A percentile compares a stretch with the other conserved stretches of the same genome.
These are phyloP conservation scores for Sylvia atricapilla DNA, from an alignment of 2,113 vertebrate genomes.

Conservation along the genomic window DNA sequence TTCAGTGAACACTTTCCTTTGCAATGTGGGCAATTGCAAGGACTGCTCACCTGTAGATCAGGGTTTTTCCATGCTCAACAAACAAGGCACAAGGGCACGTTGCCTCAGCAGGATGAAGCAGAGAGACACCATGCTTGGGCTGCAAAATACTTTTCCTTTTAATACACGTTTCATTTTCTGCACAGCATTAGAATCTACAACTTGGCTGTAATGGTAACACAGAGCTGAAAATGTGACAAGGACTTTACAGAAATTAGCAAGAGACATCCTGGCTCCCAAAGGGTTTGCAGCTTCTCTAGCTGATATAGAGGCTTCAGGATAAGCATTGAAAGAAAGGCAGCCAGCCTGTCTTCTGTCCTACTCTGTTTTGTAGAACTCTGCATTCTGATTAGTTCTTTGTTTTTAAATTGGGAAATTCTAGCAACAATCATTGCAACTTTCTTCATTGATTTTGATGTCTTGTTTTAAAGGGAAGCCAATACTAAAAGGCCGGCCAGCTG, in stretches of 20 bases:
- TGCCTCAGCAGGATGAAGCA: background rate
- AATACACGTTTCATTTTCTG: background rate
- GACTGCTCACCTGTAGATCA: background rate
- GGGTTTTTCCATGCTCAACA: background rate
- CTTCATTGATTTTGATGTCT: background rate
- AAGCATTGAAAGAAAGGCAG: background rate
- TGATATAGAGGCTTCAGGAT: background rate
- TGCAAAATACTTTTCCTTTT: background rate
- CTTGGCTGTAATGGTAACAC: background rate
- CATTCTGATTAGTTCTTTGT: background rate
- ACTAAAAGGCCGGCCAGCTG: background rate
- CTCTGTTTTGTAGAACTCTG: background rate
- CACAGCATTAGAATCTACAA: background rate
- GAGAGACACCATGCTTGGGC: background rate
- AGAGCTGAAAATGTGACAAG: conserved; percentile 10
- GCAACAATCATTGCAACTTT: background rate
- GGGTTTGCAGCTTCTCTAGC: background rate
- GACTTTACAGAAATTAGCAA: background rate
- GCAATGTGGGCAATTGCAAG: background rate
- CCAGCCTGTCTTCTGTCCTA: background rate
- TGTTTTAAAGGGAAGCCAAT: background rate
- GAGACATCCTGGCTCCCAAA: background rate
- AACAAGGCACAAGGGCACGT: background rate
- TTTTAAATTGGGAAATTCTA: background rate
- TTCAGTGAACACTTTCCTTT: background rate